Evolutionary conservation across 2,797 vertebrate genomes (phyloP), one percentile per base, ranked within the genome.

Genomic region (Smutsia gigantea): DNA sequence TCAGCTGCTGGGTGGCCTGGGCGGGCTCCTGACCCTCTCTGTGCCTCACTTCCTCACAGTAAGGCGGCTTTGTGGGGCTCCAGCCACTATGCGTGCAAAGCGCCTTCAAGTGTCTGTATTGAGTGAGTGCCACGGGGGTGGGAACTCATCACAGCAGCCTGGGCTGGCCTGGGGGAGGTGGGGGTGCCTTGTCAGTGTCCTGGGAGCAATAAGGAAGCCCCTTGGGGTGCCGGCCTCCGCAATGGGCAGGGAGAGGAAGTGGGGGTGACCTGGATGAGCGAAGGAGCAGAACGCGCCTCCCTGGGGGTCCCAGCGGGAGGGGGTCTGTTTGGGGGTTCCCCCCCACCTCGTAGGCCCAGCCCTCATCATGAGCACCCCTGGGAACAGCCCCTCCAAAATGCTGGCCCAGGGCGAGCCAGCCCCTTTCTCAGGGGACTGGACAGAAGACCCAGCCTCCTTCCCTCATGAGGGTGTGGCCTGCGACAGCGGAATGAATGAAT

Each of bases 401-500:
- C 64, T 15, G 25, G 66, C 34, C 34, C 34, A 17, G 3, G 7
- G 15, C 14, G 29, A 31, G 11, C 57, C 29, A 25, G 29, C 12
- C 4, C 29, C 39, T 31, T 5, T 25, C 79, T 49, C 19, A 49
- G 63, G n/a, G 19, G 7, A 61, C 34, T 14, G 3, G 57, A 63
- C 39, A n/a, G 39, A n/a, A 1, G 2, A 51, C 34, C 21, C 12
- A 21, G 25, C 29, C 25, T 57, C 12, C 18, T 19, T 21, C 55
- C 51, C 18, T 42, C 3, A 0, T 0, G 19, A 46, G 15, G 39
- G 46, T 5, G 37, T 53, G 4, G 37, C 23, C 42, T 29, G 6
- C 0, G 21, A 29, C 3, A 9, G 7, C 31, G 4, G 21, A 7
- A 4, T 0, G 17, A 21, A 21, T 27, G 23, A 5, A 3, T 12